Evolutionary conservation across 2,797 vertebrate species (phyloP).

Genomic region (Trachurus trachurus): DNA sequence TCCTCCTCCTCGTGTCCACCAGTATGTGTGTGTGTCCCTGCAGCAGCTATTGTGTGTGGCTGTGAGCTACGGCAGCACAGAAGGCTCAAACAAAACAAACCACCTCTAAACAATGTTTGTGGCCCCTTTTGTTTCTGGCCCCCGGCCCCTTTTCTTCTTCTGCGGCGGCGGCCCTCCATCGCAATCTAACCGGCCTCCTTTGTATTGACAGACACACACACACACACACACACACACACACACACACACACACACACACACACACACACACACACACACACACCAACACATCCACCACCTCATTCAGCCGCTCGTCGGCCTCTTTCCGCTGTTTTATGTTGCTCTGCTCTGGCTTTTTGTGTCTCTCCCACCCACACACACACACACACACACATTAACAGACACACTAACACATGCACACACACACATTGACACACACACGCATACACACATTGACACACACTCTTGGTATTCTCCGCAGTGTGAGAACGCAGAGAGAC

Average conservation of each 20-base stretch:
- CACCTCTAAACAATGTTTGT: constrained; percentile 73
- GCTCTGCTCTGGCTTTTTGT: constrained; percentile 72
- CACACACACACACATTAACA: too few relatives aligned
- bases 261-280: too few relatives aligned
- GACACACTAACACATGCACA: not conserved
- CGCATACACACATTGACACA: not conserved
- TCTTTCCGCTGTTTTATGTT: constrained; percentile 75
- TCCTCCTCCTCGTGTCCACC: constrained; percentile 61
- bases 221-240: too few relatives aligned
- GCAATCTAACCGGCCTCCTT: constrained; percentile 71
- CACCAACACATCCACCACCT: constrained; percentile 11
- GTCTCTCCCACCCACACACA: not conserved
- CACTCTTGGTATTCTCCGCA: constrained; percentile 41
- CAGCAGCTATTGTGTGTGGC: constrained; percentile 66
- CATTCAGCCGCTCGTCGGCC: constrained; percentile 66
- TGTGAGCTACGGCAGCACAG: constrained; percentile 66
- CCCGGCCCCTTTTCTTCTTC: constrained; percentile 63
- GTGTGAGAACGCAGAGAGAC: constrained; percentile 65
- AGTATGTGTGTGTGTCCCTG: constrained; percentile 67
- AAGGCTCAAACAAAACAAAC: constrained; percentile 71
- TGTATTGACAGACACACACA: constrained; percentile 45
- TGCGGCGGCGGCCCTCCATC: constrained; percentile 50
- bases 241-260: too few relatives aligned
- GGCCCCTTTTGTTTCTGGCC: constrained; percentile 72
- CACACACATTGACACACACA: not conserved